Percentiles rank a stretch among this genome's conserved stretches.
Conservation (phyloP, 2,888 invertebrate species). For the Luperina testacea region DNA sequence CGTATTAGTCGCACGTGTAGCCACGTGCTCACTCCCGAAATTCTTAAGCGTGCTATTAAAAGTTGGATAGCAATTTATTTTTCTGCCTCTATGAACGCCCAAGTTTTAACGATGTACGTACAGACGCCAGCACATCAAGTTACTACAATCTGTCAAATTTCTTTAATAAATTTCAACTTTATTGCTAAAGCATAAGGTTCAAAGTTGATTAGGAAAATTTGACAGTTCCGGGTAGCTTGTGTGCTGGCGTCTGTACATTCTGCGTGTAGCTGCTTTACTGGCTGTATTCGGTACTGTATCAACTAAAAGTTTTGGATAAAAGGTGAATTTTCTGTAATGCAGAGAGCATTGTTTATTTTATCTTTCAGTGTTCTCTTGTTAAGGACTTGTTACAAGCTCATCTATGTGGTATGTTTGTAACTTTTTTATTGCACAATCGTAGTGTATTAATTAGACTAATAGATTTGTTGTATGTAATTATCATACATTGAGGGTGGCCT, state of each 20-base stretch:
- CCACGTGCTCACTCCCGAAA: conserved; percentile 52
- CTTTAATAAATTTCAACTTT: no score
- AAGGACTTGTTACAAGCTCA: background rate
- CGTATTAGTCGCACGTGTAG: conserved; percentile 52
- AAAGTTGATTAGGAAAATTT: no score
- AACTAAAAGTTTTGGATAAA: conserved; percentile 45
- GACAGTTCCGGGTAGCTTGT: no score
- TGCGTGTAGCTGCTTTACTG: conserved; percentile 46
- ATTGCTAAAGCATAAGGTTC: no score
- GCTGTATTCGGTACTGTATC: conserved; percentile 30
- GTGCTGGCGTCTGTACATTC: conserved; percentile 1
- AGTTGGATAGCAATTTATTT: conserved; percentile 80
- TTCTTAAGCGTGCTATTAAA: conserved; percentile 74
- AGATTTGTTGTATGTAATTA: no score
- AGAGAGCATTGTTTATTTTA: background rate
- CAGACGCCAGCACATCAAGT: no score
- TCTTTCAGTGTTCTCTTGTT: background rate
- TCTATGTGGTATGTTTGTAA: background rate
- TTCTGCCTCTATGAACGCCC: conserved; percentile 71
- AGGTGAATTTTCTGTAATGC: conserved; percentile 20
- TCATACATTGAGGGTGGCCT: no score
- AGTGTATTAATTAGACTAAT: background rate
- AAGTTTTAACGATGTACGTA: conserved; percentile 79
- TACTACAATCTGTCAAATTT: no score
- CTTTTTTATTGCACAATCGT: background rate